A percentile compares a stretch with the other conserved stretches of the same genome.
Conservation (phyloP, 1,140 invertebrate genomes). For the Drosophila littoralis region DNA sequence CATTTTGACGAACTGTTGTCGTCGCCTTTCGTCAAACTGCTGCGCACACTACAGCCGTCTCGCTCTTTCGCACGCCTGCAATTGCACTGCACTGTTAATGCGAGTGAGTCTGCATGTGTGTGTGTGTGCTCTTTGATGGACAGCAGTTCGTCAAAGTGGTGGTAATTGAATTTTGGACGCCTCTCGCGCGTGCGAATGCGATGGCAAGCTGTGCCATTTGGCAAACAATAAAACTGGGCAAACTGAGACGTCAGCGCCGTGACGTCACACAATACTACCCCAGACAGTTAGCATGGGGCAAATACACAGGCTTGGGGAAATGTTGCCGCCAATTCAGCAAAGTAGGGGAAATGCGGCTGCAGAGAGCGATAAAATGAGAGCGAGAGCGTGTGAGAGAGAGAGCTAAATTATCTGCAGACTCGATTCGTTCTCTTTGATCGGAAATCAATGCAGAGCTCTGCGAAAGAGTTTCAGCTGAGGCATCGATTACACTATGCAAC, state of each 20-base stretch:
- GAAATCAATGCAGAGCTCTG: conserved; percentile 46
- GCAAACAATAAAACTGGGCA: conserved; percentile 64
- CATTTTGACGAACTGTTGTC: conserved; percentile 80
- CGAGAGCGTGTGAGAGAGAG: conserved; percentile 19
- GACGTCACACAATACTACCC: conserved; percentile 50
- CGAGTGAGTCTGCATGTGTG: conserved; percentile 7
- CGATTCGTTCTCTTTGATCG: conserved; percentile 43
- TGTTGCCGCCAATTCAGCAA: conserved; percentile 59
- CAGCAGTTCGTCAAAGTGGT: conserved; percentile 83
- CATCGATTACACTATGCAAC: conserved; percentile 4
- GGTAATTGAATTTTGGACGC: conserved; percentile 72
- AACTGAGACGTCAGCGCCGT: conserved; percentile 36
- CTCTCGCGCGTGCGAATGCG: conserved; percentile 52
- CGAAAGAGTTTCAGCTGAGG: background rate
- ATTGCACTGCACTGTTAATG: conserved; percentile 15
- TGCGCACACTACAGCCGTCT: conserved; percentile 57
- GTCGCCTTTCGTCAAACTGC: conserved; percentile 73
- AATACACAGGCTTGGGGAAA: conserved; percentile 37
- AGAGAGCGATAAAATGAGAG: conserved; percentile 32
- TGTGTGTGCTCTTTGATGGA: conserved; percentile 63
- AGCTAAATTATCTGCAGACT: conserved; percentile 1
- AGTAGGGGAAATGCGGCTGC: conserved; percentile 67
- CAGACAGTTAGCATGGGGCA: conserved; percentile 18
- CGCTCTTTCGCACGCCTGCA: conserved; percentile 47
- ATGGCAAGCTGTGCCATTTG: conserved; percentile 53